These are phyloP conservation scores for Limnephilus marmoratus DNA, from an alignment of 2,888 invertebrate genomes.

Conservation along the genomic window DNA sequence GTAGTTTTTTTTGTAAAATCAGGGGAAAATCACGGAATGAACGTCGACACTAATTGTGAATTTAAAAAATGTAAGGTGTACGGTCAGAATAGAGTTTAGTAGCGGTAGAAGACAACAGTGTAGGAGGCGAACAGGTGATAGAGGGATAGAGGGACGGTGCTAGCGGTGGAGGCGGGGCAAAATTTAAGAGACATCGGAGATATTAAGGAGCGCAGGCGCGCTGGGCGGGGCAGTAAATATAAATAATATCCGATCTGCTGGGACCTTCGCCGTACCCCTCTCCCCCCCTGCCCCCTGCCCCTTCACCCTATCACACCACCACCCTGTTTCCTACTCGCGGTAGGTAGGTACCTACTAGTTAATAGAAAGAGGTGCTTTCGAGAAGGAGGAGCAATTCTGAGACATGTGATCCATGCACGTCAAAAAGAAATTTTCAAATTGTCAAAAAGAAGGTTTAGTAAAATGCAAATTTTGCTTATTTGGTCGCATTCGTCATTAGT, in stretches of 20 bases:
- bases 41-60: neutral
- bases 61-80: neutral
- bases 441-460: no score
- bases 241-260: conserved; percentile 63
- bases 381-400: neutral
- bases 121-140: neutral
- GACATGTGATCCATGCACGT: neutral
- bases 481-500: no score
- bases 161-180: conserved; percentile 45
- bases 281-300: neutral
- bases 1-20: neutral
- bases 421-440: no score
- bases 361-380: neutral
- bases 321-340: neutral
- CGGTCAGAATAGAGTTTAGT: neutral
- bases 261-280: conserved; percentile 49
- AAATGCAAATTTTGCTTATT: no score
- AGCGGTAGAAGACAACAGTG: neutral
- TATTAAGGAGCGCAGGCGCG: conserved; percentile 48
- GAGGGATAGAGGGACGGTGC: neutral
- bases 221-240: conserved; percentile 60
- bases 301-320: neutral
- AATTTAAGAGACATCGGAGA: conserved; percentile 62
- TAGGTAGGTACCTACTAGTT: neutral
- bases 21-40: neutral